Evolutionary conservation across 2,888 invertebrate genomes (phyloP), one percentile per base, ranked within the genome.

Genomic region (Ethmia dodecea): DNA sequence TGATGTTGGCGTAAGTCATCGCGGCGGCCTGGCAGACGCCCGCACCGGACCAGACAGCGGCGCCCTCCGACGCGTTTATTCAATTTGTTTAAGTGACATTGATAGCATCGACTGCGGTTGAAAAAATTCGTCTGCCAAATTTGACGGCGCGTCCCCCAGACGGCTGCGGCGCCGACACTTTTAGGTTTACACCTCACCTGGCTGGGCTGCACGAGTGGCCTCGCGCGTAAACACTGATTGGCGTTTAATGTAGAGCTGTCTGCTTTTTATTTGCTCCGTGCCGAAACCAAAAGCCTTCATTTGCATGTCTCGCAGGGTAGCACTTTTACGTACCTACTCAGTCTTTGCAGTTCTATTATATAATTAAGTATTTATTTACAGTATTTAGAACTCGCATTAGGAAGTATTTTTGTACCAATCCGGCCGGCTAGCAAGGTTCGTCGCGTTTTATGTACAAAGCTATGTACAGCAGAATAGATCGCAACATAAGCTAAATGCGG

Each of bases 71-170:
- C 71, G 70, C 67, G 68, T 68, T 75, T 75, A 76, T 79, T 86
- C 86, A 86, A 84, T 86, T 80, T 83, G 64, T 74, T 77, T 83
- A 86, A 86, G 84, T 86, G 86, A 84, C 80, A 81, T 79, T 78
- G 84, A 86, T 81, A 80, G 67, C 76, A 70, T 69, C 64, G 62
- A 60, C 62, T 75, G 76, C 63, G 77, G 77, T 75, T 64, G 60
- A 79, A 84, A 77, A 84, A 79, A 74, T 66, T 70, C 77, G 73
- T 77, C 74, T 74, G 72, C 69, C 64, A 64, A 75, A 72, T 69
- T 67, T 76, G 73, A 74, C 67, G 65, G 57, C 59, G 60, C 63
- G 60, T 61, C 73, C 69, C 66, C 62, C 55, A 53, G 53, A 49
- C 60, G 56, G 52, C 56, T 55, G 57, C 46, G 60, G 52, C 59